Evolutionary conservation across 2,888 invertebrate genomes (phyloP).

Genomic region (Cantharis flavilabris): DNA sequence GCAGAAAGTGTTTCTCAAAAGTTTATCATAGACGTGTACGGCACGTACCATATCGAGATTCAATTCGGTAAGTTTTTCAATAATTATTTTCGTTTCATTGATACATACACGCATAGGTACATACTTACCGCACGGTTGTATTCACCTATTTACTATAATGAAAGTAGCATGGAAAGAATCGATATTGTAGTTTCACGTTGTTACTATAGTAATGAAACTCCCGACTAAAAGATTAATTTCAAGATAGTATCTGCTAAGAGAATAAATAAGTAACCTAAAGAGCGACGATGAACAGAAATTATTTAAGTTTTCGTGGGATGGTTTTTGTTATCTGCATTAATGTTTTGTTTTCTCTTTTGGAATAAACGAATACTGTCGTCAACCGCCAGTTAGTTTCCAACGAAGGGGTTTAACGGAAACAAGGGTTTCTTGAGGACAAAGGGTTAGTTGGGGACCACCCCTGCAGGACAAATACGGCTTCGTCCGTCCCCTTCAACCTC

Average conservation of each 20-base stretch:
- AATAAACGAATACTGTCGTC: conserved; percentile 22
- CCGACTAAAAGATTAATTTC: background rate
- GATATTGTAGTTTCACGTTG: background rate
- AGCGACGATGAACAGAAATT: background rate
- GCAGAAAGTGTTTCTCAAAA: conserved; percentile 7
- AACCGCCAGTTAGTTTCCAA: conserved; percentile 28
- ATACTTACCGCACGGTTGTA: background rate
- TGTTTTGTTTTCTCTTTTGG: conserved; percentile 4
- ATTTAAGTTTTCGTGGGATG: background rate
- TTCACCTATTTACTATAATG: background rate
- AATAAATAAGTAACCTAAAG: background rate
- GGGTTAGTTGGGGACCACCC: conserved; percentile 45
- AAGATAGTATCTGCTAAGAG: background rate
- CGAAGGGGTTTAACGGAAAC: conserved; percentile 35
- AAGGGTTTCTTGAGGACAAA: conserved; percentile 47
- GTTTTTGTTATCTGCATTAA: conserved; percentile 16
- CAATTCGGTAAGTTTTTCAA: background rate
- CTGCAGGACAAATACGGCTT: conserved; percentile 42
- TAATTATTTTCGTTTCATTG: background rate
- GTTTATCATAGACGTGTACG: background rate
- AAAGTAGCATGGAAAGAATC: background rate
- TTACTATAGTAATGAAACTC: background rate
- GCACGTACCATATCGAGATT: background rate
- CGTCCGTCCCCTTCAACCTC: conserved; percentile 32
- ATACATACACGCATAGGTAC: background rate